phyloP scores from a whole-genome alignment of 2,113 vertebrate species.

The Okapia johnstoni region DNA sequence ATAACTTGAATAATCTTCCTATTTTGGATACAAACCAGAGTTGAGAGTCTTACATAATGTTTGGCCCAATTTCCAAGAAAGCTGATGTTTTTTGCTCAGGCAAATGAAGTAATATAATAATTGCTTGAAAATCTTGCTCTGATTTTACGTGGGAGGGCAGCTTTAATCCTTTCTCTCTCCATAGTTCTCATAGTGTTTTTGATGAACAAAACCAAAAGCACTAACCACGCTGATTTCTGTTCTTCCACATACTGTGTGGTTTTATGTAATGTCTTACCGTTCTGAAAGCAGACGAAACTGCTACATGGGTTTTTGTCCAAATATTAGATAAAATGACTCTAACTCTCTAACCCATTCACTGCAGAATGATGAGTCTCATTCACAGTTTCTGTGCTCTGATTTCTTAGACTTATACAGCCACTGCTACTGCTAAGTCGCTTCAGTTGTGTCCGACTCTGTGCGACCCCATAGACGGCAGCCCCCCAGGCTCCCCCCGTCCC shows the following conservation, averaged over 20 bases:
- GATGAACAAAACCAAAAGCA: constrained; percentile 72
- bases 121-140: constrained; percentile 77
- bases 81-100: constrained; percentile 79
- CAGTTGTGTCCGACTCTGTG: too few relatives aligned
- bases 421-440: too few relatives aligned
- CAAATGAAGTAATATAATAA: constrained; percentile 81
- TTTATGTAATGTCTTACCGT: not conserved
- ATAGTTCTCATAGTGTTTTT: constrained; percentile 76
- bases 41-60: constrained; percentile 75
- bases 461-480: too few relatives aligned
- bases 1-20: constrained; percentile 10
- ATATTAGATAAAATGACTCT: not conserved
- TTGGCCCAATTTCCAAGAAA: constrained; percentile 80
- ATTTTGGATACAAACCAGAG: constrained; percentile 34
- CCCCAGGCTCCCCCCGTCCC: too few relatives aligned
- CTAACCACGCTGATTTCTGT: constrained; percentile 63
- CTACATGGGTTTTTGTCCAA: not conserved
- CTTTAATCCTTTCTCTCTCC: constrained; percentile 70
- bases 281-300: not conserved
- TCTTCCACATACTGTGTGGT: constrained; percentile 38
- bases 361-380: not conserved
- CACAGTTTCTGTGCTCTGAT: not conserved
- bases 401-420: not conserved
- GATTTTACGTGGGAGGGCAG: constrained; percentile 77
- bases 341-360: not conserved